phyloP scores from a whole-genome alignment of 2,113 vertebrate genomes.

The Stigmatopora nigra region DNA sequence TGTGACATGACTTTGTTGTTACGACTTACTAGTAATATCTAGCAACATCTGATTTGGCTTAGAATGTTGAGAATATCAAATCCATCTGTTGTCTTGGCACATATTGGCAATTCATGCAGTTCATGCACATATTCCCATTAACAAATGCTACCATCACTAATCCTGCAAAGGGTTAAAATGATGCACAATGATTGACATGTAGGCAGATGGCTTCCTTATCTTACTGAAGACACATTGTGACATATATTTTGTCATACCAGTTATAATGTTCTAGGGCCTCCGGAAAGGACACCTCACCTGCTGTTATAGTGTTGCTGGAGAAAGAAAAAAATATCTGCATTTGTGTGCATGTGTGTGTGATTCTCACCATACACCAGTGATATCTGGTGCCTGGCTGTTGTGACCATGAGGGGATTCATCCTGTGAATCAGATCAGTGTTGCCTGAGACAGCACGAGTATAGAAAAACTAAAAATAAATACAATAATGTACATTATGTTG shows the following conservation, averaged over 20 bases:
- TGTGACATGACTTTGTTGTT: too few species aligned
- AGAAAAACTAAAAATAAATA: not conserved
- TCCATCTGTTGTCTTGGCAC: too few species aligned
- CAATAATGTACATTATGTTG: not conserved
- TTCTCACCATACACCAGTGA: constrained; percentile 21
- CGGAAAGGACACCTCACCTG: constrained; percentile 29
- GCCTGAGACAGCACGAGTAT: constrained; percentile 25
- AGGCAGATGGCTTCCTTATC: constrained; percentile 11
- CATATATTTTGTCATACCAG: constrained; percentile 49
- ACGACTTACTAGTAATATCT: too few species aligned
- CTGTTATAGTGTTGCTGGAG: constrained; percentile 38
- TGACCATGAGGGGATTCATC: constrained; percentile 45
- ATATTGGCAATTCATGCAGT: too few species aligned
- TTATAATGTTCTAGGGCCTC: constrained; percentile 43
- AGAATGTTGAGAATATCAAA: too few species aligned
- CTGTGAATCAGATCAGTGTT: constrained; percentile 41
- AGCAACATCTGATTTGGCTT: too few species aligned
- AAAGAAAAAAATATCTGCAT: constrained; percentile 42
- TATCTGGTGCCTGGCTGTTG: constrained; percentile 20
- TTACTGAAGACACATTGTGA: constrained; percentile 30
- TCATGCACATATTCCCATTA: not conserved
- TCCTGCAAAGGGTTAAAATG: not conserved
- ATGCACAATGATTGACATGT: not conserved
- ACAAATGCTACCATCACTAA: not conserved
- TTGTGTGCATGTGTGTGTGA: constrained; percentile 13